phyloP scores from a whole-genome alignment of 1,140 invertebrate genomes.

The Drosophila trapezifrons region DNA sequence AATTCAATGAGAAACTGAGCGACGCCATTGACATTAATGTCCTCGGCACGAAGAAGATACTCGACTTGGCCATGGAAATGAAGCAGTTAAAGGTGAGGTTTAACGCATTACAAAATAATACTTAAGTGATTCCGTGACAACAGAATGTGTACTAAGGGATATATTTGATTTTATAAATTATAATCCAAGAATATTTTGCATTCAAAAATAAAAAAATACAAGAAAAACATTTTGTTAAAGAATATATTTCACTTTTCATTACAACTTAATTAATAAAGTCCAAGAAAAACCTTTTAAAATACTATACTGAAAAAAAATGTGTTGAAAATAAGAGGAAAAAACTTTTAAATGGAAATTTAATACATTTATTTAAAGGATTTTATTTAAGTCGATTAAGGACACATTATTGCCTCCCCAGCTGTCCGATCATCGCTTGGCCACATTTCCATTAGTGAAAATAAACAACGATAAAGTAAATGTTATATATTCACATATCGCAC shows the following conservation, averaged over 20 bases:
- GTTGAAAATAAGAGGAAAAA: no score
- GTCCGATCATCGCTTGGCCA: not conserved
- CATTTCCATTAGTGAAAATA: constrained; percentile 29
- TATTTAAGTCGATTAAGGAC: constrained; percentile 4
- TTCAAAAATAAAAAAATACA: no score
- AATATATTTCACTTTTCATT: no score
- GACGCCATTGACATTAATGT: constrained; percentile 87
- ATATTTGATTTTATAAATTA: no score
- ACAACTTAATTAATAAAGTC: no score
- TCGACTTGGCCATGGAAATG: constrained; percentile 87
- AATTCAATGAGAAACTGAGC: constrained; percentile 93
- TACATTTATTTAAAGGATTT: not conserved
- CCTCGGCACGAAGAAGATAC: constrained; percentile 86
- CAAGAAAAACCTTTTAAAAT: not conserved
- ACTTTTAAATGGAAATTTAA: not conserved
- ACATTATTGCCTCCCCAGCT: not conserved
- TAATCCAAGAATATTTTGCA: no score
- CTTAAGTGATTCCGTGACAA: not conserved
- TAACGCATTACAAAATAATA: not conserved
- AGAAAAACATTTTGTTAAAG: no score
- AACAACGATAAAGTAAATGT: constrained; percentile 40
- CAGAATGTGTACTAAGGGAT: not conserved
- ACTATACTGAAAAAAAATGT: no score
- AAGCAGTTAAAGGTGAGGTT: constrained; percentile 87
- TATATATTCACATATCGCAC: constrained; percentile 64